Percentiles rank a stretch among this genome's conserved stretches.
phyloP scores from a whole-genome alignment of 2,797 vertebrate species.

The Acanthiza pusilla region DNA sequence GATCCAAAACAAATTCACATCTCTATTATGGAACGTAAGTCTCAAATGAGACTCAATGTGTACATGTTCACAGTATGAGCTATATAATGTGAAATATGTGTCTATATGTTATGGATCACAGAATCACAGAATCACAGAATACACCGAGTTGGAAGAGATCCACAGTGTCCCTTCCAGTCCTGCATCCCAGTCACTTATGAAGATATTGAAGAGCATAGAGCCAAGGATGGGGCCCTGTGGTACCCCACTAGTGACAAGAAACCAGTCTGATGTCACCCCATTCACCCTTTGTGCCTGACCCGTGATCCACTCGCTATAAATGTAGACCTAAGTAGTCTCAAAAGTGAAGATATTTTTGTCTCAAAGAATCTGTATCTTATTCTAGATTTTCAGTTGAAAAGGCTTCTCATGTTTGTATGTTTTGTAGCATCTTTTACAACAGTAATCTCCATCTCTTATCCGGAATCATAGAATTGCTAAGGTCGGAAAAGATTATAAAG shows the following conservation, averaged over 20 bases:
- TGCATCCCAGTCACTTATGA: rapidly evolving
- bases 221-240: rapidly evolving
- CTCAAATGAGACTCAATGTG: not conserved
- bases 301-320: not conserved
- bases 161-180: not conserved
- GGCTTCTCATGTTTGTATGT: not conserved
- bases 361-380: not conserved
- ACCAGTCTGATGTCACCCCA: not conserved
- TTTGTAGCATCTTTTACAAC: not conserved
- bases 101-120: not conserved
- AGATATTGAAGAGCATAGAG: not conserved
- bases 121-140: not conserved
- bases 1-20: not conserved
- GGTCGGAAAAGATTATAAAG: not conserved
- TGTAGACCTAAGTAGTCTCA: not conserved
- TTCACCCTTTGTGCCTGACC: rapidly evolving
- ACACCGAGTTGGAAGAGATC: not conserved
- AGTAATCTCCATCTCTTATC: rapidly evolving
- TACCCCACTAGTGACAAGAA: not conserved
- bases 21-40: not conserved
- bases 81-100: not conserved
- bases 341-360: not conserved
- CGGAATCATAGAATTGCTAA: not conserved
- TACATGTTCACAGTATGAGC: not conserved
- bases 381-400: not conserved